Base-by-base conservation (phyloP, 1,140 invertebrate genomes). In the Diorhabda elongata region DNA sequence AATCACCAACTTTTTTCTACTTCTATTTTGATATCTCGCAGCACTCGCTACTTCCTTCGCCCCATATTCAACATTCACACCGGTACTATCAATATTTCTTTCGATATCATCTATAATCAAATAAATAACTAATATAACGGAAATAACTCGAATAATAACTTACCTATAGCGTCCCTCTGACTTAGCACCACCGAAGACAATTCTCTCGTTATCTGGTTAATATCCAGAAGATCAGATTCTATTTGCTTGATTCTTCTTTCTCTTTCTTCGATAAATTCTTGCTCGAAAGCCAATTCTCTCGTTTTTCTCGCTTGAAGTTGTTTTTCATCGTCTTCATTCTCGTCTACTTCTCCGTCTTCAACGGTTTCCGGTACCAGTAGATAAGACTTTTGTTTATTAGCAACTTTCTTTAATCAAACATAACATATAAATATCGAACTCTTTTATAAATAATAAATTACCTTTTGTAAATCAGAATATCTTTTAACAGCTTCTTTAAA, bases 171-270 rank as follows among this genome's bases (percentile, higher is more conserved):
- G 72, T 93, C 89, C 47, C 88, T 90, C 83, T 98, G 96, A 74
- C 91, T 87, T 77, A 91, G 84, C 2, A 96, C 92, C 76, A 96
- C 81, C 58, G 86, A 87, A 3, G 88, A 90, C n/a, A 98, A 82
- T 74, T 95, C 90, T 69, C 91, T 88, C 90, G 97, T 97, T 64
- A 98, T 96, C 80, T 94, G 88, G 81, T 96, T 96, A 1, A 97
- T 91, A 82, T 97, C 94, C 65, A 94, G 82, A 66, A 98, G 91
- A 80, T 97, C 92, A 3, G 87, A 87, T 83, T 97, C 92, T 60
- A 94, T 92, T 78, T 88, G 85, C 71, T 85, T 86, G 68, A 94
- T 87, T 78, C 89, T 86, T 41, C 89, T 85, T 74, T 92, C 90
- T 56, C 89, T 85, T 70, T 94, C 92, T 42, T 90, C 71, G 57